These are phyloP conservation scores for Tachuris rubrigastra DNA, from an alignment of 2,113 vertebrate species.

Conservation along the genomic window DNA sequence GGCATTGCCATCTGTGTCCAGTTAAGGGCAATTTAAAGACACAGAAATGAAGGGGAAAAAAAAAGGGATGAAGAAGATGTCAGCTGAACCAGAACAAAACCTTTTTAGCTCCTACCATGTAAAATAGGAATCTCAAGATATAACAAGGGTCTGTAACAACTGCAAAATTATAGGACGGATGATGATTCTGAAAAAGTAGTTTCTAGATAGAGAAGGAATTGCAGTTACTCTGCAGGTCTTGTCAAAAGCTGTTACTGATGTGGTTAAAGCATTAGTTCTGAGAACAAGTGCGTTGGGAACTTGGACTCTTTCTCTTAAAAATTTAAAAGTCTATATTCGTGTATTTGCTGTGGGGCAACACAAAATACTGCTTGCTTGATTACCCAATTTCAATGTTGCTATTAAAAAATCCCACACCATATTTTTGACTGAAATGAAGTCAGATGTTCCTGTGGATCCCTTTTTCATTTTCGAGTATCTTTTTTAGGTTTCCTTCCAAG, in stretches of 20 bases:
- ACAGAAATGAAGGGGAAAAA: background rate
- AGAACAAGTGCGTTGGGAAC: background rate
- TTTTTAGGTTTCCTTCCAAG: background rate
- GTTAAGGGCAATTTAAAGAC: background rate
- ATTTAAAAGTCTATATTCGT: background rate
- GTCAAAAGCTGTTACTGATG: background rate
- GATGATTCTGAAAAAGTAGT: background rate
- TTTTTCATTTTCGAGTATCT: background rate
- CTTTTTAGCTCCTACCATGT: background rate
- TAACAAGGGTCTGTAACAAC: background rate
- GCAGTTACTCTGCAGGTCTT: background rate
- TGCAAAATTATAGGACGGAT: background rate
- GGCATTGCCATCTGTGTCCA: background rate
- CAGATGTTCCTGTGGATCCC: background rate
- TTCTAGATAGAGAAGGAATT: background rate
- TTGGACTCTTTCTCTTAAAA: slow-evolving; percentile 1
- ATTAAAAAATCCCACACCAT: background rate
- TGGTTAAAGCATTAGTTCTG: background rate
- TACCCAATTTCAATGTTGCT: background rate
- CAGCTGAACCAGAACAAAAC: background rate
- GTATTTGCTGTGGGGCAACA: background rate
- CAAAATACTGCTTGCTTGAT: background rate
- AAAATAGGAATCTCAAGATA: background rate
- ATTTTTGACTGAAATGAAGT: background rate
- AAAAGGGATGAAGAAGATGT: background rate